These are phyloP conservation scores for Amazonetta brasiliensis DNA, from an alignment of 2,797 vertebrate species.

Conservation along the genomic window DNA sequence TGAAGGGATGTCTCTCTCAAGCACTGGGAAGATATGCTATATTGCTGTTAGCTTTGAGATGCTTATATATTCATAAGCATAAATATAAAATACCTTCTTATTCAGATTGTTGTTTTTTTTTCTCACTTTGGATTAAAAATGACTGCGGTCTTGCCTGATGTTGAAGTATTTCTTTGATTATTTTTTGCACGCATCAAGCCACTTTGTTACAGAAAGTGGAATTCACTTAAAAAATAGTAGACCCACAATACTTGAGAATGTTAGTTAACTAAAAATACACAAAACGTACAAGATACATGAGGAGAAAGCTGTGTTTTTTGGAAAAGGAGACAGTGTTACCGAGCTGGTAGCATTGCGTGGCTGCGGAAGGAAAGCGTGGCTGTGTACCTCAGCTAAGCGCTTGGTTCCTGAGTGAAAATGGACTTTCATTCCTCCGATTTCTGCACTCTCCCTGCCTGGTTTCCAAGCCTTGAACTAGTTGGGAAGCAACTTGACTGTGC, in stretches of 20 bases:
- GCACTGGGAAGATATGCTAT: not conserved
- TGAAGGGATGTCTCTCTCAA: not conserved
- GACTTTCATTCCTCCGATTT: not conserved
- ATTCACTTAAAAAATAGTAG: not conserved
- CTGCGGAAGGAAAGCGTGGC: not conserved
- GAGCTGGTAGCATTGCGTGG: not conserved
- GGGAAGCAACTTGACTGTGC: not conserved
- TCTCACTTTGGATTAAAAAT: not conserved
- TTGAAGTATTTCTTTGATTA: not conserved
- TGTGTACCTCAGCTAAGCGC: not conserved
- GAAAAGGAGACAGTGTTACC: not conserved
- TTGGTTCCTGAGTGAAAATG: constrained; percentile 28
- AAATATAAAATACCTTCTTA: not conserved
- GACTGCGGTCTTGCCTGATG: not conserved
- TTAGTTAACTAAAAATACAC: not conserved
- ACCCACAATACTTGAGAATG: not conserved
- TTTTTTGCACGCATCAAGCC: not conserved
- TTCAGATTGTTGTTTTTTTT: not conserved
- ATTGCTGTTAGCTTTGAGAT: not conserved
- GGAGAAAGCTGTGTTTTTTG: not conserved
- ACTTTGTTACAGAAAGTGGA: not conserved
- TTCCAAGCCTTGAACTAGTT: not conserved
- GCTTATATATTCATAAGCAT: too few relatives aligned
- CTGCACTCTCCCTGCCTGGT: not conserved
- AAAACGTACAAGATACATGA: not conserved